Conservation (phyloP, 1,140 invertebrate genomes). For the Macrosteles quadrilineatus region DNA sequence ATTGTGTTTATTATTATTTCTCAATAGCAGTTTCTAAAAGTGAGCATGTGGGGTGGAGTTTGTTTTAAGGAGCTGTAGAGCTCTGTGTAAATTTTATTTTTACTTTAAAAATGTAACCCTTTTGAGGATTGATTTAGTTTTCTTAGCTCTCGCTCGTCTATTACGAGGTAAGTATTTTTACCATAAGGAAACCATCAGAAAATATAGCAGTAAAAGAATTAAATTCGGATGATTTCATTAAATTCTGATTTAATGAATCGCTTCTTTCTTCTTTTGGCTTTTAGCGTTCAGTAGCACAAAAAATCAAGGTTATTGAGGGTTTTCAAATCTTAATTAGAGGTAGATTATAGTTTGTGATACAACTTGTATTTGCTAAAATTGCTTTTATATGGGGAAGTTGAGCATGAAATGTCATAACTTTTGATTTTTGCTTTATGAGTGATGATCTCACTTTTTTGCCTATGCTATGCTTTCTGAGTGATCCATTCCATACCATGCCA, state of each 20-base stretch:
- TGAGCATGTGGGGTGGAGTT: constrained; percentile 41
- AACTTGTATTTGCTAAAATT: constrained; percentile 19
- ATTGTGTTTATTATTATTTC: constrained; percentile 18
- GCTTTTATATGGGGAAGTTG: constrained; percentile 33
- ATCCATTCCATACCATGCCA: not conserved
- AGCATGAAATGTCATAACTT: constrained; percentile 29
- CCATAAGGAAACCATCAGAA: too few species aligned
- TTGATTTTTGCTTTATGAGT: constrained; percentile 1
- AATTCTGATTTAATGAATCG: too few species aligned
- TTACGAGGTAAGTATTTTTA: too few species aligned
- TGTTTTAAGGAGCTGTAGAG: constrained; percentile 34
- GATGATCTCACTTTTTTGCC: not conserved
- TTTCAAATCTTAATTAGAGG: constrained; percentile 26
- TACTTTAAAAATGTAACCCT: too few species aligned
- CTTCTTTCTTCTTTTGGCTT: constrained; percentile 37
- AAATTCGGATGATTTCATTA: too few species aligned
- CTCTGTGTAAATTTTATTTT: constrained; percentile 29
- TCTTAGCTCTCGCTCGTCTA: too few species aligned
- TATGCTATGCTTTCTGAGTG: constrained; percentile 17
- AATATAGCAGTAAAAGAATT: too few species aligned
- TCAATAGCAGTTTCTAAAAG: constrained; percentile 21
- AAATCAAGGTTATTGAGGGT: constrained; percentile 32
- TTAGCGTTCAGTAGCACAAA: constrained; percentile 28
- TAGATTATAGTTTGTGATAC: constrained; percentile 12
- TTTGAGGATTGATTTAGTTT: too few species aligned